Conservation (phyloP, 2,888 invertebrate species). For the Caenorhabditis afra region DNA sequence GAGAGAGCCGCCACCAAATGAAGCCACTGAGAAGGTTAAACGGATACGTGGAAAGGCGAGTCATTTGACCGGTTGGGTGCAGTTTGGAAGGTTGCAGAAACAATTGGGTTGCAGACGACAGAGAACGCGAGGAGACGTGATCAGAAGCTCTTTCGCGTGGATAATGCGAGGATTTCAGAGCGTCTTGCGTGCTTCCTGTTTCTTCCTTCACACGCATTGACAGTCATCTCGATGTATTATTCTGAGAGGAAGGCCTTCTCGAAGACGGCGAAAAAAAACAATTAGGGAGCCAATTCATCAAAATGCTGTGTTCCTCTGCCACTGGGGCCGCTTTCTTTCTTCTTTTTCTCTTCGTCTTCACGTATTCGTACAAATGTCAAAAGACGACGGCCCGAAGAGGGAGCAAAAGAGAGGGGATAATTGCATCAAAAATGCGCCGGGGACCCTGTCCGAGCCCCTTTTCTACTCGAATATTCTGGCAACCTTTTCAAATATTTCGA, state of each 20-base stretch:
- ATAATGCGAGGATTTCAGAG: slow-evolving; percentile 3
- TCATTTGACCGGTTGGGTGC: slow-evolving; percentile 26
- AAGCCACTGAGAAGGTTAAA: slow-evolving; percentile 55
- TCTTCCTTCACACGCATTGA: slow-evolving; percentile 16
- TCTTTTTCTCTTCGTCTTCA: too few species aligned
- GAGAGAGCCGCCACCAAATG: slow-evolving; percentile 32
- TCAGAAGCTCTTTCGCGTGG: slow-evolving; percentile 4
- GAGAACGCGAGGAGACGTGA: background rate
- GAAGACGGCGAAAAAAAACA: slow-evolving; percentile 44
- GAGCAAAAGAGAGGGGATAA: slow-evolving; percentile 37
- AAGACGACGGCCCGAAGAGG: slow-evolving; percentile 19
- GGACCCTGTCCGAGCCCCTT: slow-evolving; percentile 17
- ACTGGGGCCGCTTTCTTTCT: slow-evolving; percentile 15
- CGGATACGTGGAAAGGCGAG: slow-evolving; percentile 26
- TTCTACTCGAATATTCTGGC: slow-evolving; percentile 51
- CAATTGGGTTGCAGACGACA: background rate
- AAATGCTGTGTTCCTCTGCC: slow-evolving; percentile 47
- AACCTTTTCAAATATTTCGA: slow-evolving; percentile 57
- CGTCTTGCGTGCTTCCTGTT: slow-evolving; percentile 34
- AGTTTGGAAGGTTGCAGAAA: slow-evolving; percentile 14
- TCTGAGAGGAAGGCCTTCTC: slow-evolving; percentile 14
- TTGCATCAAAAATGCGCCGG: slow-evolving; percentile 57
- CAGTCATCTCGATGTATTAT: slow-evolving; percentile 49
- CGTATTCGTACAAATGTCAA: slow-evolving; percentile 54
- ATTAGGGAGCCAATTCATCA: slow-evolving; percentile 58